phyloP scores from a whole-genome alignment of 2,888 invertebrate genomes.

The Philereme transversata region DNA sequence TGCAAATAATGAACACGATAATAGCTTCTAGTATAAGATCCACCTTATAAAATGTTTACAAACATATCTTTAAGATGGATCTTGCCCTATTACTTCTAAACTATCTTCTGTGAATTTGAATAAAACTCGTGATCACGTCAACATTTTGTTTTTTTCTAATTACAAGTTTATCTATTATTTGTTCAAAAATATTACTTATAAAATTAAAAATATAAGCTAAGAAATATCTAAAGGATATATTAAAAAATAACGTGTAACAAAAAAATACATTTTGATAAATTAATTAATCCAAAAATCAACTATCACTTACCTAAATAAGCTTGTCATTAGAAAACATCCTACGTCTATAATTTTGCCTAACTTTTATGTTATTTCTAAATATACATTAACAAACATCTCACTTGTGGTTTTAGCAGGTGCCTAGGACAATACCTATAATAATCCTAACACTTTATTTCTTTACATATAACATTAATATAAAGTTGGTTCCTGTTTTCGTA shows the following conservation, averaged over 20 bases:
- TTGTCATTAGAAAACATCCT: slow-evolving; percentile 29
- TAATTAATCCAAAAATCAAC: not conserved
- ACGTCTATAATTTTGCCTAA: slow-evolving; percentile 41
- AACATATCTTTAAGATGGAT: no score
- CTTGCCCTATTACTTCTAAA: slow-evolving; percentile 34
- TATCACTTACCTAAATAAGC: slow-evolving; percentile 20
- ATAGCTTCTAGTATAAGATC: not conserved
- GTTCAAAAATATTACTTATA: not conserved
- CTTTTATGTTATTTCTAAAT: slow-evolving; percentile 52
- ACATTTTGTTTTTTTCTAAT: slow-evolving; percentile 41
- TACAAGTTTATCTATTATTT: slow-evolving; percentile 39
- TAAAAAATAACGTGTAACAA: not conserved
- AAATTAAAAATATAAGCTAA: not conserved
- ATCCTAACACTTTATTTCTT: slow-evolving; percentile 28
- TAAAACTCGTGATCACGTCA: slow-evolving; percentile 55
- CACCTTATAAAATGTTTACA: no score
- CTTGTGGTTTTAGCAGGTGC: slow-evolving; percentile 63
- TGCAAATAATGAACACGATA: not conserved
- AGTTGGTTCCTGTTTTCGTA: slow-evolving; percentile 42
- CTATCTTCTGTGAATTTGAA: slow-evolving; percentile 51
- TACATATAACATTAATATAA: slow-evolving; percentile 36
- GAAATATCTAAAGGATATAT: not conserved
- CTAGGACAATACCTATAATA: slow-evolving; percentile 44
- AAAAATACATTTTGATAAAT: not conserved
- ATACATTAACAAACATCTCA: slow-evolving; percentile 65